Evolutionary conservation across 92 coral and sea anemone genomes (phyloP).

Genomic region (Phymanthus crucifer): DNA sequence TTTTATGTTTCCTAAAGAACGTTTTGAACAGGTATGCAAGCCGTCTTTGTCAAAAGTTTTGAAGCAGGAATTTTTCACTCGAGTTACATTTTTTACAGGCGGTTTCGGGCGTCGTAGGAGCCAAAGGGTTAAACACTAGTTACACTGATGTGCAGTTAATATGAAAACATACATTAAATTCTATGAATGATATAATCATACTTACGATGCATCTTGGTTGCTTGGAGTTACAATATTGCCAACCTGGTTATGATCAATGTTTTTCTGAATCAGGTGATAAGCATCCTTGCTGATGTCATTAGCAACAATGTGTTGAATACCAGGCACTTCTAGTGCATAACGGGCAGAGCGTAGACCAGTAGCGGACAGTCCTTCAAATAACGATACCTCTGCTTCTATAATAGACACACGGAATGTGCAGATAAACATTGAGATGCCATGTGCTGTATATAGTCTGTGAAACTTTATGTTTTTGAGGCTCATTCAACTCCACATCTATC

Average conservation of each 20-base stretch:
- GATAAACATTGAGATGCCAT: neutral
- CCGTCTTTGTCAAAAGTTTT: too few relatives aligned
- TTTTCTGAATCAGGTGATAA: constrained; percentile 69
- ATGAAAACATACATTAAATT: neutral
- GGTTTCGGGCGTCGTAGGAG: too few relatives aligned
- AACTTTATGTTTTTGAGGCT: too few relatives aligned
- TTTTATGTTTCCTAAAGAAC: too few relatives aligned
- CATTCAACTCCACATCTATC: too few relatives aligned
- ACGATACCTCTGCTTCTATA: constrained; percentile 53
- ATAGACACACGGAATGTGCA: neutral
- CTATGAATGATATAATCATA: too few relatives aligned
- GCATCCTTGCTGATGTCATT: constrained; percentile 98
- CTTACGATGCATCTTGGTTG: constrained; percentile 94
- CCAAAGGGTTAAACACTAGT: neutral
- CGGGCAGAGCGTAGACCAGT: constrained; percentile 96
- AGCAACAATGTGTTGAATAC: constrained; percentile 72
- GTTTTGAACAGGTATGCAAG: too few relatives aligned
- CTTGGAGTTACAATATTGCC: constrained; percentile 71
- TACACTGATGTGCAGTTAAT: neutral
- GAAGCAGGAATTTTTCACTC: too few relatives aligned
- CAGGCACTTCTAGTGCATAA: constrained; percentile 87
- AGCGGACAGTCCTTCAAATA: constrained; percentile 95
- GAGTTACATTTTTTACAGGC: neutral
- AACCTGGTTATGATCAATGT: constrained; percentile 79
- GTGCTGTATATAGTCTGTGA: too few relatives aligned